Evolutionary conservation across 2,888 invertebrate genomes (phyloP), one percentile per base, ranked within the genome.

Genomic region (Herminia tarsipennalis): DNA sequence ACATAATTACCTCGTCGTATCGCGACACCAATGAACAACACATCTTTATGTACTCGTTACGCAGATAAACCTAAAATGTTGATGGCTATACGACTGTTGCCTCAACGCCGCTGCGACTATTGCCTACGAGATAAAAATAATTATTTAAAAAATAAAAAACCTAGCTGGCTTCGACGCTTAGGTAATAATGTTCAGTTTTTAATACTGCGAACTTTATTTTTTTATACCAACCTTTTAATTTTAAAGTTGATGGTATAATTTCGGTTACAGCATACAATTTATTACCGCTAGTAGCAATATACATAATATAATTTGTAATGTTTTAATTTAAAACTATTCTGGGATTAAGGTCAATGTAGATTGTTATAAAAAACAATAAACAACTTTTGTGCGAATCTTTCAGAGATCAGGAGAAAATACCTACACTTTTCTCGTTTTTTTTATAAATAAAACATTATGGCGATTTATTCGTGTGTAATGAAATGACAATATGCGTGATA

Each of bases 41-140:
- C 76, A 76, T 80, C 78, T 84, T 86, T 86, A 84, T 80, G 78
- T 66, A 65, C 69, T 66, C 65, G 73, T 72, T 73, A 73, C 68
- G 60, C 70, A 63, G 84, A 86, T 85, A 85, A 82, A 82, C 77
- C 81, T 82, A 79, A 80, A 81, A 80, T 75, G 80, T 77, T 77
- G 77, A 78, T 73, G 75, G 72, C 71, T 60, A 46, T 42, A 45
- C 50, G 37, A 16, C 51, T n/a, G n/a, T n/a, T n/a, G n/a, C n/a
- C n/a, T n/a, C n/a, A n/a, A n/a, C n/a, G n/a, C n/a, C n/a, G n/a
- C n/a, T n/a, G 33, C 51, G 53, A 70, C 76, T 74, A 76, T 71
- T 73, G 73, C 70, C 65, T 62, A 53, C 62, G 66, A 70, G 76
- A 78, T 78, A 73, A 77, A 76, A 73, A 66, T 52, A 36, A 16